Conservation (phyloP, 2,888 invertebrate genomes). For the Pseudoips prasinana region DNA sequence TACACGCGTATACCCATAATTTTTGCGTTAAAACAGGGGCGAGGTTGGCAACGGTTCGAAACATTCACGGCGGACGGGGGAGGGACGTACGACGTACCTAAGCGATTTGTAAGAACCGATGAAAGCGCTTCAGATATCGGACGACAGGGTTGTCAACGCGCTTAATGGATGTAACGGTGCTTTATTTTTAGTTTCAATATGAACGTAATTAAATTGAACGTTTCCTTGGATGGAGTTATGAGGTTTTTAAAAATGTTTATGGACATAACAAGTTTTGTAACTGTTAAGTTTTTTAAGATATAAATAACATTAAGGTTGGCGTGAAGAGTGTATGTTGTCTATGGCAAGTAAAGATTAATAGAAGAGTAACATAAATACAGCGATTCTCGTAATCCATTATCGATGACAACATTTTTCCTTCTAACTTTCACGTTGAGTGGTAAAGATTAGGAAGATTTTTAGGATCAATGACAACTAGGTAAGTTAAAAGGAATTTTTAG, state of each 20-base stretch:
- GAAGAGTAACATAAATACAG: too few relatives aligned
- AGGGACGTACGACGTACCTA: slow-evolving; percentile 41
- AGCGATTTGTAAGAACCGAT: slow-evolving; percentile 76
- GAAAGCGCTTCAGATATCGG: slow-evolving; percentile 71
- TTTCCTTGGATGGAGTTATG: slow-evolving; percentile 26
- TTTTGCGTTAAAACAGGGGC: slow-evolving; percentile 52
- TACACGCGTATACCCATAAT: slow-evolving; percentile 43
- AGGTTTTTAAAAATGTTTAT: slow-evolving; percentile 18
- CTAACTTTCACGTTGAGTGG: too few relatives aligned
- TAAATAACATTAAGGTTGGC: too few relatives aligned
- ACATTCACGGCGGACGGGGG: slow-evolving; percentile 29
- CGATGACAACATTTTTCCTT: too few relatives aligned
- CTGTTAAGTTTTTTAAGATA: too few relatives aligned
- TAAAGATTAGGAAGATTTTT: too few relatives aligned
- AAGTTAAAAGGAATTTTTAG: slow-evolving; percentile 40
- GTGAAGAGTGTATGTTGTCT: too few relatives aligned
- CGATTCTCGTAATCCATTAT: too few relatives aligned
- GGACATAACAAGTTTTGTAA: not conserved
- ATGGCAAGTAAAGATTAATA: too few relatives aligned
- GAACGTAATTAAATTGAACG: slow-evolving; percentile 33
- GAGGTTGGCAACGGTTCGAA: slow-evolving; percentile 34
- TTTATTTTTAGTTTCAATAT: slow-evolving; percentile 35
- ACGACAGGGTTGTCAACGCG: slow-evolving; percentile 63
- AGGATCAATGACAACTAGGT: slow-evolving; percentile 26
- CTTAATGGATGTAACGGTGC: slow-evolving; percentile 46